Evolutionary conservation across 2,888 invertebrate species (phyloP).

Genomic region (Lithophane leautieri): DNA sequence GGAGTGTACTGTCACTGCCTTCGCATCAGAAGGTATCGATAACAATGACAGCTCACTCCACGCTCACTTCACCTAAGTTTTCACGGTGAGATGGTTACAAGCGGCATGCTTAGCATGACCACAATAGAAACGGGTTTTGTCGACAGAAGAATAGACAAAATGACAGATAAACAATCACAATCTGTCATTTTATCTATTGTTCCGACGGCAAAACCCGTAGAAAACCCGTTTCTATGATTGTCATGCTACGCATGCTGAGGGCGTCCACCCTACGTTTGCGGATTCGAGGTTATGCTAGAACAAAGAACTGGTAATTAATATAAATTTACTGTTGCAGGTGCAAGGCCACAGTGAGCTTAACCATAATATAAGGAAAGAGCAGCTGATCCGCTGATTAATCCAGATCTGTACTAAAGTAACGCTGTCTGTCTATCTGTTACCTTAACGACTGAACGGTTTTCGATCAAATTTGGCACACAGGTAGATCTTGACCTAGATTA

Average conservation of each 20-base stretch:
- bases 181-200: no score
- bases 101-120: no score
- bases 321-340: constrained; percentile 16
- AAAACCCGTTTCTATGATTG: no score
- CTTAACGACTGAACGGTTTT: background rate
- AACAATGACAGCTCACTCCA: no score
- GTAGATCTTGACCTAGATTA: background rate
- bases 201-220: no score
- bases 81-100: no score
- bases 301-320: constrained; percentile 15
- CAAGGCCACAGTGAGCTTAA: constrained; percentile 30
- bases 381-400: background rate
- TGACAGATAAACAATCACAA: no score
- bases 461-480: background rate
- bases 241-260: background rate
- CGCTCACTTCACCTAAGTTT: no score
- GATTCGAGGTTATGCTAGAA: background rate
- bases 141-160: no score
- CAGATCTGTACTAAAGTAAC: background rate
- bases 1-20: no score
- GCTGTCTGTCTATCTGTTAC: background rate
- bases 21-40: no score
- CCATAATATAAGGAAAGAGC: constrained; percentile 8
- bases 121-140: no score
- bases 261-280: background rate